Percentiles rank a stretch among this genome's conserved stretches.
These are phyloP conservation scores for Clepsis dumicolana DNA, from an alignment of 2,888 invertebrate genomes.

Conservation along the genomic window DNA sequence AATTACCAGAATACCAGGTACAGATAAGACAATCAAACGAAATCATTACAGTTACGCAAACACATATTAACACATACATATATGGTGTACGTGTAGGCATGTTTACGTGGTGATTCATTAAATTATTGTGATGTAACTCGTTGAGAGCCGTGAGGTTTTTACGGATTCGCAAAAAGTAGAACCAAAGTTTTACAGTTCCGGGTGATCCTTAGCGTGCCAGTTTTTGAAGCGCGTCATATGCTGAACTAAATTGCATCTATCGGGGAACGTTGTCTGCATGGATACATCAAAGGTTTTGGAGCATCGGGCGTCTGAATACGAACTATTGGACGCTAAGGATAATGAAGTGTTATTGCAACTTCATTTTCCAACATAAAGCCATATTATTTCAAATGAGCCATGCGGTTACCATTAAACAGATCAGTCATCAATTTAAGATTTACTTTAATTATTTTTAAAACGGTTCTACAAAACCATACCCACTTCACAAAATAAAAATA, in stretches of 20 bases:
- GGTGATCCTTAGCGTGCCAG: conserved; percentile 12
- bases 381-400: too few relatives aligned
- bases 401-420: too few relatives aligned
- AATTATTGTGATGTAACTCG: conserved; percentile 42
- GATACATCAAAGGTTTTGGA: background rate
- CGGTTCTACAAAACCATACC: background rate
- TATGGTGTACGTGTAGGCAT: conserved; percentile 44
- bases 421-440: too few relatives aligned
- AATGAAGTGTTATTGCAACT: too few relatives aligned
- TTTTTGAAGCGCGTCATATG: conserved; percentile 10
- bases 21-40: conserved; percentile 48
- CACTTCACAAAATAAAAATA: background rate
- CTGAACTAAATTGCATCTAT: background rate
- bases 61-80: conserved; percentile 52
- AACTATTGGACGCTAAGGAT: too few relatives aligned
- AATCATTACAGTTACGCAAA: conserved; percentile 40
- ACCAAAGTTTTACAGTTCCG: conserved; percentile 25
- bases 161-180: conserved; percentile 29
- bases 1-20: conserved; percentile 38
- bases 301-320: too few relatives aligned
- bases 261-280: background rate
- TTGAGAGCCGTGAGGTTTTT: conserved; percentile 22
- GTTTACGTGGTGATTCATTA: conserved; percentile 56
- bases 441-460: too few relatives aligned
- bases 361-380: too few relatives aligned